These are phyloP conservation scores for Etheostoma nigrum DNA, from an alignment of 2,797 vertebrate genomes.

Conservation along the genomic window DNA sequence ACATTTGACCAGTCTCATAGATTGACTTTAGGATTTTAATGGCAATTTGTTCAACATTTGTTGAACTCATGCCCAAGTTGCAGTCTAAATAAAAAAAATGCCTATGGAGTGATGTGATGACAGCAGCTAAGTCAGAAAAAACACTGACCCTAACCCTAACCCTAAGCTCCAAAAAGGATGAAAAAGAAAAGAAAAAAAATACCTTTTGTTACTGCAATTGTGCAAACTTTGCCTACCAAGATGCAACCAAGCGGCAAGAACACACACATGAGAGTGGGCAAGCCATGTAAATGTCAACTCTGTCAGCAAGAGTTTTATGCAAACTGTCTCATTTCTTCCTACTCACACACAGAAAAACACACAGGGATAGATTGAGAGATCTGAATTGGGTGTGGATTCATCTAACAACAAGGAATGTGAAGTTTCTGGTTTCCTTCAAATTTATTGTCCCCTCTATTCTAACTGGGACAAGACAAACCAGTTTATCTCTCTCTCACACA, in stretches of 20 bases:
- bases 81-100: not conserved
- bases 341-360: not conserved
- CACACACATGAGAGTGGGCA: constrained; percentile 8
- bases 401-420: not conserved
- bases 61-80: not conserved
- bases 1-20: not conserved
- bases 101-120: not conserved
- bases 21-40: not conserved
- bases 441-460: not conserved
- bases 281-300: constrained; percentile 68
- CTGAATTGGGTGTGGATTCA: constrained; percentile 3
- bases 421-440: constrained; percentile 30
- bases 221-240: not conserved
- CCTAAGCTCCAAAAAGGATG: not conserved
- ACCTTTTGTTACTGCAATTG: not conserved
- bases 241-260: not conserved
- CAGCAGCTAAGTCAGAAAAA: not conserved
- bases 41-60: not conserved
- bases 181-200: not conserved
- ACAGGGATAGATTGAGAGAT: not conserved
- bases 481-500: constrained; percentile 30
- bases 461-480: constrained; percentile 72
- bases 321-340: constrained; percentile 38
- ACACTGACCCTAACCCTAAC: no score
- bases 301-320: constrained; percentile 61